Evolutionary conservation across 2,888 invertebrate genomes (phyloP).

Genomic region (Drymonia ruficornis): DNA sequence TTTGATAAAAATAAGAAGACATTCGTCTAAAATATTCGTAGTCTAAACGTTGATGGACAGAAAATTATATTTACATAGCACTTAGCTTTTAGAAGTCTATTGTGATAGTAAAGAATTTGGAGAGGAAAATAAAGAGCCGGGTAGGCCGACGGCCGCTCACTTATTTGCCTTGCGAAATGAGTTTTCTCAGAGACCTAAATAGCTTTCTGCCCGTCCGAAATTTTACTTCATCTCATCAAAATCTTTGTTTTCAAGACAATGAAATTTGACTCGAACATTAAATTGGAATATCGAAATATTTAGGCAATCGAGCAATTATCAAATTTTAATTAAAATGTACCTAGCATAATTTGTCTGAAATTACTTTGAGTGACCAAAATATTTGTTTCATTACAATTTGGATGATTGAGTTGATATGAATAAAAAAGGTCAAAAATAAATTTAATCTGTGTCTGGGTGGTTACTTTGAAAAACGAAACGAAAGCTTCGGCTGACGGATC

Average conservation of each 20-base stretch:
- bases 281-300: not conserved
- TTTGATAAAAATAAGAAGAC: no score
- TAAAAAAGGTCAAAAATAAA: no score
- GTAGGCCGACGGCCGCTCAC: slow-evolving; percentile 13
- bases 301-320: not conserved
- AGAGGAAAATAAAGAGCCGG: slow-evolving; percentile 17
- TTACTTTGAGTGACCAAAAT: no score
- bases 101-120: slow-evolving; percentile 17
- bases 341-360: not conserved
- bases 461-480: no score
- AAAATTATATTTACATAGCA: slow-evolving; percentile 6
- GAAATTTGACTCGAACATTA: not conserved
- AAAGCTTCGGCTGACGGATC: no score
- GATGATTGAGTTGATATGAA: no score
- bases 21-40: no score
- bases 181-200: slow-evolving; percentile 29
- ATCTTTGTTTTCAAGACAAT: slow-evolving; percentile 7
- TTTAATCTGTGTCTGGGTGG: no score
- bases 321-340: not conserved
- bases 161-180: slow-evolving; percentile 30
- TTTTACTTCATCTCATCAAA: slow-evolving; percentile 18
- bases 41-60: not conserved
- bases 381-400: no score
- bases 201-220: slow-evolving; percentile 17
- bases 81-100: slow-evolving; percentile 7